Evolutionary conservation across 2,113 vertebrate genomes (phyloP), one percentile per base, ranked within the genome.

Genomic region (Misgurnus mizolepis): DNA sequence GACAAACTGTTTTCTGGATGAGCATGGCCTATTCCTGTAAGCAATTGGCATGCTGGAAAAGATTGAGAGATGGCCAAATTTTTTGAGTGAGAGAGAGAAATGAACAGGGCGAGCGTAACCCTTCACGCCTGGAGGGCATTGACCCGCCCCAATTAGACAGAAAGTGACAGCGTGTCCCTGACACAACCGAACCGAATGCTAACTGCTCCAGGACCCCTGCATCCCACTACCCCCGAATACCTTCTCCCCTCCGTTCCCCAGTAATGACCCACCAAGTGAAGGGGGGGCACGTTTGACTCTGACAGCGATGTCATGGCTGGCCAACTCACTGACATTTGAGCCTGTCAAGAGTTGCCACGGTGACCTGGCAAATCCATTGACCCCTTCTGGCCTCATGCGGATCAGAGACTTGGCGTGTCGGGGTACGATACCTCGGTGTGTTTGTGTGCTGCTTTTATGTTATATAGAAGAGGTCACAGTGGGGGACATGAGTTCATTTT

Each of bases 61-160:
- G 53, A 17, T 15, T 27, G 45, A 41, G 6, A 79, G 50, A 12
- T 27, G 15, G 43, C 8, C 72, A 64, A 43, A 61, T 45, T 50
- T 6, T 47, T n/a, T 64, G 68, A 83, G 43, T 53, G 61, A 60
- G 41, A 67, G 22, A 73, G 22, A 49, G 40, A 18, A 60, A 64
- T 41, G 60, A 53, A 78, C 55, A 79, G 69, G 82, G 65, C 61
- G 80, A 87, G 84, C 76, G 84, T 50, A 27, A 75, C 79, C 71
- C 90, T 89, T 89, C 86, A 80, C 83, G 88, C 85, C 85, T 89
- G 82, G 83, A 9, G 60, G 80, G 81, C 82, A 67, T 80, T 89
- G 88, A 90, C 86, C 87, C 86, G 83, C 82, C 85, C 91, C 92
- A 92, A 94, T 92, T 93, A 94, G 86, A 89, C 81, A 83, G 56